These are phyloP conservation scores for Pipistrellus pygmaeus DNA, from an alignment of 2,797 vertebrate species.

Conservation along the genomic window DNA sequence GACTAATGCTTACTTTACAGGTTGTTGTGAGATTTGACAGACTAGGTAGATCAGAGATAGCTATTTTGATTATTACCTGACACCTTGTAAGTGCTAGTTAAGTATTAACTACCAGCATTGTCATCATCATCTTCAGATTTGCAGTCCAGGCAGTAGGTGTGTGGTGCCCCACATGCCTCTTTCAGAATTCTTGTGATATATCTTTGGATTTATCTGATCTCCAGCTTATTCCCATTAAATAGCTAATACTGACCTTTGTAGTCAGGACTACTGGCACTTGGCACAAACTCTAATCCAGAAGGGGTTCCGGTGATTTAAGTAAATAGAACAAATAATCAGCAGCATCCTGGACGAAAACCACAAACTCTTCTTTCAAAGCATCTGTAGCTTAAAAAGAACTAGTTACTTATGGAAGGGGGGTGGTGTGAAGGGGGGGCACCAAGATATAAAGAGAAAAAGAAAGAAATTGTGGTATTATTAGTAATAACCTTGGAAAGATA, in stretches of 20 bases:
- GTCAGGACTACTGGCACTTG: neutral
- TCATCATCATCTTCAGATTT: neutral
- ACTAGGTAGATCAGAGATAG: neutral
- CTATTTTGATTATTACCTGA: neutral
- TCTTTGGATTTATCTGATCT: neutral
- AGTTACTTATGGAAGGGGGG: neutral
- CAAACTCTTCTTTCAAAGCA: slow-evolving; percentile 4
- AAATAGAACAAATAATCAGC: slow-evolving; percentile 2
- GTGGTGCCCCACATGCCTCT: neutral
- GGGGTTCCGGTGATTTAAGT: neutral
- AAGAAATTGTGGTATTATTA: slow-evolving; percentile 29
- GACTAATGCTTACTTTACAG: neutral
- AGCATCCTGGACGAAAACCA: neutral
- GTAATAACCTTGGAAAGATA: slow-evolving; percentile 65
- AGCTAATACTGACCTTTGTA: neutral
- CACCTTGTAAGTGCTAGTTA: neutral
- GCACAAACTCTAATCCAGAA: neutral
- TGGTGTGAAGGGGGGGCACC: neutral
- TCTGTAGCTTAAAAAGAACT: slow-evolving; percentile 52
- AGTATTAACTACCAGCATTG: neutral
- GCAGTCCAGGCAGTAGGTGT: neutral
- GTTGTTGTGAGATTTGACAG: slow-evolving; percentile 6
- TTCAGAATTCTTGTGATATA: neutral
- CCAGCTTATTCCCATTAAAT: neutral
- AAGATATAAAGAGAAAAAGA: neutral